These are phyloP conservation scores for Halcyon smyrnensis DNA, from an alignment of 2,797 vertebrate genomes.

Conservation along the genomic window DNA sequence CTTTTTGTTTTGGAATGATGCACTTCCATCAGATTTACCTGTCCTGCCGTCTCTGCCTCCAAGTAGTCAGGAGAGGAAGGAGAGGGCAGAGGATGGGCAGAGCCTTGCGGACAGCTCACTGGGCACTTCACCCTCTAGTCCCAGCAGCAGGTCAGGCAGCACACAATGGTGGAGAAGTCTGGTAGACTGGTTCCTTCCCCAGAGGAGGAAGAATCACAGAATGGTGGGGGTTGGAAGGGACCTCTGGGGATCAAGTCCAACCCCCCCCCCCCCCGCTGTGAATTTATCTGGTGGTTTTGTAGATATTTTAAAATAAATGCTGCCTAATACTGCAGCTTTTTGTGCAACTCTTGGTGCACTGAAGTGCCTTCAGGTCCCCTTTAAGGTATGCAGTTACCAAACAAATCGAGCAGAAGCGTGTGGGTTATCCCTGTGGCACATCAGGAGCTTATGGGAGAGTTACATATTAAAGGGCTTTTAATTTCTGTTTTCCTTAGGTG, in stretches of 20 bases:
- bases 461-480: not conserved
- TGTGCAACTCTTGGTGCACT: not conserved
- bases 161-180: not conserved
- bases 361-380: not conserved
- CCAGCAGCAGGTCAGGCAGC: not conserved
- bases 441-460: not conserved
- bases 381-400: not conserved
- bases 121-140: not conserved
- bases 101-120: not conserved
- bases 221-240: no score
- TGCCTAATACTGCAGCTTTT: not conserved
- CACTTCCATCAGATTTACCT: not conserved
- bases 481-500: not conserved
- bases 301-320: not conserved
- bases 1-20: not conserved
- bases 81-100: not conserved
- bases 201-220: not conserved
- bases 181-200: no score
- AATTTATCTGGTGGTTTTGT: not conserved
- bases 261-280: not conserved
- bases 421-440: not conserved
- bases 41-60: not conserved
- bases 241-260: no score
- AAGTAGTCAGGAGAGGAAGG: not conserved
- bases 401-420: not conserved